Conservation (phyloP, 53 echinoderm and acorn worm species). For the Luidia sarsii region DNA sequence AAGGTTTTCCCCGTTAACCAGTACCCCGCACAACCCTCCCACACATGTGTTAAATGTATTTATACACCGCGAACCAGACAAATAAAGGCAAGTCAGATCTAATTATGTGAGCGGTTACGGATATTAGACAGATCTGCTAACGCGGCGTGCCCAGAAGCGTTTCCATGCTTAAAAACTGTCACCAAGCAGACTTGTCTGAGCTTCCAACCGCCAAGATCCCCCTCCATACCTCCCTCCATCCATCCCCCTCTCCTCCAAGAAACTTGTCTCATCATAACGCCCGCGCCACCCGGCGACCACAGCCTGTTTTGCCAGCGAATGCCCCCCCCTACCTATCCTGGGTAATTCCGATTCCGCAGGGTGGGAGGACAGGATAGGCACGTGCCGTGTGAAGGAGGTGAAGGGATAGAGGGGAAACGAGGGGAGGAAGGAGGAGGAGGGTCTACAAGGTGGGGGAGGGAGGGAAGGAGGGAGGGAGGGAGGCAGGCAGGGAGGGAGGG, state of each 20-base stretch:
- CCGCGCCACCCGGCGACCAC: too few species aligned
- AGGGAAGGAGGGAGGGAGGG: too few species aligned
- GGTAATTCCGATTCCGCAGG: neutral
- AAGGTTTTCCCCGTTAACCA: too few species aligned
- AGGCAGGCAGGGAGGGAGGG: too few species aligned
- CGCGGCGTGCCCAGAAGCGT: neutral
- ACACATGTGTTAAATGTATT: conserved; percentile 36
- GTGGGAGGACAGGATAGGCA: neutral
- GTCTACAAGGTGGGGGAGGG: too few species aligned
- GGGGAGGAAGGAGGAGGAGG: neutral
- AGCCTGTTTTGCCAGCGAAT: neutral
- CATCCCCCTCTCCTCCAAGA: too few species aligned
- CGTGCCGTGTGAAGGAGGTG: too few species aligned
- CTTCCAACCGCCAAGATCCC: neutral
- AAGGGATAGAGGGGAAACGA: neutral
- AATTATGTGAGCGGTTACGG: conserved; percentile 40
- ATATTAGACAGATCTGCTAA: conserved; percentile 19
- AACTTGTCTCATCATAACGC: too few species aligned
- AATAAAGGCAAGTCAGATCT: conserved; percentile 26
- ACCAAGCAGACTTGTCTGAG: neutral
- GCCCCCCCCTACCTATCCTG: neutral
- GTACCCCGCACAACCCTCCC: too few species aligned
- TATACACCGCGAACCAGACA: conserved; percentile 12
- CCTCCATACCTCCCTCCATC: neutral
- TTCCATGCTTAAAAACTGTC: neutral